Evolutionary conservation across 2,797 vertebrate species (phyloP).

Genomic region (Takifugu ocellatus): DNA sequence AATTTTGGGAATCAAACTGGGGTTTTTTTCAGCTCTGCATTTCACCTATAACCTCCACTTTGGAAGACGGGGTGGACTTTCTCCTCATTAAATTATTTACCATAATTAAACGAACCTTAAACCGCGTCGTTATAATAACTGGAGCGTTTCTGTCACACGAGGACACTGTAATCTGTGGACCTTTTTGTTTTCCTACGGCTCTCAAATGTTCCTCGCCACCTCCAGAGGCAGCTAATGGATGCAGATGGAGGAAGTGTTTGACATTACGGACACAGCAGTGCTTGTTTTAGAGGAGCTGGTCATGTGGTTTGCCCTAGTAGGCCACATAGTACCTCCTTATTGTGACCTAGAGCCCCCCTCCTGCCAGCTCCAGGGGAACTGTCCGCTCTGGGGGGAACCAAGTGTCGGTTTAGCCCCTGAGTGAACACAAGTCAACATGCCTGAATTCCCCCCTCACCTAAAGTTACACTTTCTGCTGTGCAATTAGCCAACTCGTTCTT

Average conservation of each 20-base stretch:
- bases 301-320: slow-evolving; percentile 57
- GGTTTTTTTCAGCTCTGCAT: too few relatives aligned
- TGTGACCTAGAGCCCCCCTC: slow-evolving; percentile 66
- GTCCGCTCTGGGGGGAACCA: slow-evolving; percentile 60
- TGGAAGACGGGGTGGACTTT: too few relatives aligned
- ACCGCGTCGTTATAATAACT: slow-evolving; percentile 20
- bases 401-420: slow-evolving; percentile 69
- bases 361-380: slow-evolving; percentile 62
- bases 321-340: slow-evolving; percentile 63
- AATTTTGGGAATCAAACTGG: too few relatives aligned
- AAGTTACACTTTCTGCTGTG: slow-evolving; percentile 72
- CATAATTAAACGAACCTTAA: slow-evolving; percentile 4
- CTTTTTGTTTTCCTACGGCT: slow-evolving; percentile 62
- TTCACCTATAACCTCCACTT: too few relatives aligned
- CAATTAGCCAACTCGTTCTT: slow-evolving; percentile 63
- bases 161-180: slow-evolving; percentile 39
- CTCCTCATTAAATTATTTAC: too few relatives aligned
- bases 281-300: slow-evolving; percentile 69
- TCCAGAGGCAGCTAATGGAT: slow-evolving; percentile 60
- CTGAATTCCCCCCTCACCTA: slow-evolving; percentile 73
- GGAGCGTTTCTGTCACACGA: slow-evolving; percentile 64
- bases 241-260: slow-evolving; percentile 73
- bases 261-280: slow-evolving; percentile 72
- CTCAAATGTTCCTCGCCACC: slow-evolving; percentile 56
- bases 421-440: slow-evolving; percentile 76